A percentile compares a stretch with the other conserved stretches of the same genome.
Evolutionary conservation across 37 sponge, comb jelly and placozoan species (phyloP).

Genomic region (Mnemiopsis leidyi): DNA sequence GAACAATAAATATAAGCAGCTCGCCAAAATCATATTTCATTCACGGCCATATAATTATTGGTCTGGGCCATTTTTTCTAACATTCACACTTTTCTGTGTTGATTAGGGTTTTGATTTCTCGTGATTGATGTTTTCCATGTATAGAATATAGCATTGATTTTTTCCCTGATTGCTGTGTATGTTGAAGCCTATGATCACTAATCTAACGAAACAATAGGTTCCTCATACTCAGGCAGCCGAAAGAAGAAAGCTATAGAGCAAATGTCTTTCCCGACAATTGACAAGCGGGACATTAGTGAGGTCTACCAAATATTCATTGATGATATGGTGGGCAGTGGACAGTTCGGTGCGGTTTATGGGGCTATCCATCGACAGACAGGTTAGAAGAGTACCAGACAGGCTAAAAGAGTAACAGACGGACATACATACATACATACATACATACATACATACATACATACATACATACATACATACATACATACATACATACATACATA

Average conservation of each 20-base stretch:
- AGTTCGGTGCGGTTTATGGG: slow-evolving; percentile 98
- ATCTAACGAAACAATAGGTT: slow-evolving; percentile 17
- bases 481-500: slow-evolving; percentile 28
- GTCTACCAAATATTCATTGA: slow-evolving; percentile 91
- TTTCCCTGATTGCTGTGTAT: background rate
- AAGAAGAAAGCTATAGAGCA: slow-evolving; percentile 20
- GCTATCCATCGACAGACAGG: slow-evolving; percentile 66
- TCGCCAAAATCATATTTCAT: too few relatives aligned
- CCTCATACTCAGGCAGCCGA: slow-evolving; percentile 18
- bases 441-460: slow-evolving; percentile 43
- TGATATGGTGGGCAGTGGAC: slow-evolving; percentile 96
- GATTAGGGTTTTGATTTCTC: background rate
- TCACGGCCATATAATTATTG: too few relatives aligned
- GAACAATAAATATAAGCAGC: too few relatives aligned
- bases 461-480: slow-evolving; percentile 48
- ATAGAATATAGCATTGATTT: background rate
- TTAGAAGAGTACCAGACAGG: background rate
- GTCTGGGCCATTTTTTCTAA: too few relatives aligned
- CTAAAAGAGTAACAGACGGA: background rate
- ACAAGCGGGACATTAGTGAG: slow-evolving; percentile 75
- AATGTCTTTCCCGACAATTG: slow-evolving; percentile 9
- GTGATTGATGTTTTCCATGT: background rate
- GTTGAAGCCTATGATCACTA: background rate
- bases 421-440: slow-evolving; percentile 48
- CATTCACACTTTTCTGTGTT: too few relatives aligned